phyloP scores from a whole-genome alignment of 2,113 vertebrate species.

The Sturnus vulgaris region DNA sequence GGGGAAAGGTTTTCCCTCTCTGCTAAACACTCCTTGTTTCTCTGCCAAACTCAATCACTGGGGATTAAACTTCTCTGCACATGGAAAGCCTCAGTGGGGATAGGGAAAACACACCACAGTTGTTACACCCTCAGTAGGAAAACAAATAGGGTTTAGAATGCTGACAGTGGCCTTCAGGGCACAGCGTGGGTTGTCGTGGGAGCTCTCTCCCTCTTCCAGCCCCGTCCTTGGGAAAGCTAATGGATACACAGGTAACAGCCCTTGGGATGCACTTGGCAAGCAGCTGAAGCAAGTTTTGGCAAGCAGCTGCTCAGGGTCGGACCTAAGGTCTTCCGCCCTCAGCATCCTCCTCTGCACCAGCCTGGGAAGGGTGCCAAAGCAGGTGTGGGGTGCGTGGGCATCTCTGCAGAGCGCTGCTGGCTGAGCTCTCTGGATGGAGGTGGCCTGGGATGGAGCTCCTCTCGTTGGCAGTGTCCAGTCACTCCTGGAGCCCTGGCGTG shows the following conservation, averaged over 20 bases:
- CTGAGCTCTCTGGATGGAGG: rapidly evolving
- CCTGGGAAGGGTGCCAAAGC: neutral
- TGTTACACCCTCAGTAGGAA: neutral
- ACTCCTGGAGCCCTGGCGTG: neutral
- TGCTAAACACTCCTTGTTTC: rapidly evolving
- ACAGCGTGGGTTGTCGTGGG: rapidly evolving
- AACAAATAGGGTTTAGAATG: neutral
- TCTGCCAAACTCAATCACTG: neutral
- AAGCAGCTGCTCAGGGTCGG: rapidly evolving
- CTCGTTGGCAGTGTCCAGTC: neutral
- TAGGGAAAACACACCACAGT: rapidly evolving
- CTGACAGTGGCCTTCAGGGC: neutral
- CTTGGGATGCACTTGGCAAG: neutral
- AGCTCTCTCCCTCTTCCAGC: neutral
- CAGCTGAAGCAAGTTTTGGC: neutral
- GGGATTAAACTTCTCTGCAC: neutral
- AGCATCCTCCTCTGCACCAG: rapidly evolving
- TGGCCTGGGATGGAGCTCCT: neutral
- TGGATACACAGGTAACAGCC: neutral
- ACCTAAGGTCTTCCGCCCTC: rapidly evolving
- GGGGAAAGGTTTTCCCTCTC: neutral
- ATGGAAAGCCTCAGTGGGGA: neutral
- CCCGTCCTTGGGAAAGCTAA: neutral
- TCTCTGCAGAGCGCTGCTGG: rapidly evolving
- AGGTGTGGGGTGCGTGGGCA: rapidly evolving